phyloP scores from a whole-genome alignment of 2,888 invertebrate species.

The Drosophila suboccidentalis region DNA sequence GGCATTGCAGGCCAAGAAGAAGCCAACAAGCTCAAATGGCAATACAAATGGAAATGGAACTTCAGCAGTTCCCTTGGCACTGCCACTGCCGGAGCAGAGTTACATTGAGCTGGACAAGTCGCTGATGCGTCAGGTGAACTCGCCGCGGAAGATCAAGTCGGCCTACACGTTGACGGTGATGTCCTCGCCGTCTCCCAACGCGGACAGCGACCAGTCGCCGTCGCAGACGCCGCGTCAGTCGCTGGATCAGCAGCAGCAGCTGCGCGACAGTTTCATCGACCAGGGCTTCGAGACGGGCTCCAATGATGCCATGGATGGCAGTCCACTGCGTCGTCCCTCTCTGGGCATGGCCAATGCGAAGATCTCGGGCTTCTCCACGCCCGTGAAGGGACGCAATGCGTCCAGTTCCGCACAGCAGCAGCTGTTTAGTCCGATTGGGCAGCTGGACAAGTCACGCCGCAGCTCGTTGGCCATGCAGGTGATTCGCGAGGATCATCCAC shows the following conservation, averaged over 20 bases:
- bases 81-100: constrained; percentile 45
- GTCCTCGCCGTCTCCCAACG: constrained; percentile 76
- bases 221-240: constrained; percentile 62
- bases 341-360: constrained; percentile 24
- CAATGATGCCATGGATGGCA: constrained; percentile 68
- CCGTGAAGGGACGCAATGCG: constrained; percentile 58
- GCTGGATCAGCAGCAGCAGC: constrained; percentile 41
- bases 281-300: constrained; percentile 84
- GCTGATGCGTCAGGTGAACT: constrained; percentile 75
- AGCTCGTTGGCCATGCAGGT: constrained; percentile 83
- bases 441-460: constrained; percentile 70
- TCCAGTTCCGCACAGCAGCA: constrained; percentile 55
- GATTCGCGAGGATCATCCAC: constrained; percentile 79
- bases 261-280: constrained; percentile 76
- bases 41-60: background rate
- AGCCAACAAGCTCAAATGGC: constrained; percentile 7
- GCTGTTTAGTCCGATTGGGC: constrained; percentile 70
- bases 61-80: background rate
- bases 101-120: constrained; percentile 70
- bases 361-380: constrained; percentile 76
- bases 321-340: constrained; percentile 66
- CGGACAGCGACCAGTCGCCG: constrained; percentile 75
- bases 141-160: constrained; percentile 78
- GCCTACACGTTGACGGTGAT: constrained; percentile 81
- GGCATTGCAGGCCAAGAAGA: constrained; percentile 51